Evolutionary conservation across 2,888 invertebrate species (phyloP), one percentile per base, ranked within the genome.

Genomic region (Drosophila histrio): DNA sequence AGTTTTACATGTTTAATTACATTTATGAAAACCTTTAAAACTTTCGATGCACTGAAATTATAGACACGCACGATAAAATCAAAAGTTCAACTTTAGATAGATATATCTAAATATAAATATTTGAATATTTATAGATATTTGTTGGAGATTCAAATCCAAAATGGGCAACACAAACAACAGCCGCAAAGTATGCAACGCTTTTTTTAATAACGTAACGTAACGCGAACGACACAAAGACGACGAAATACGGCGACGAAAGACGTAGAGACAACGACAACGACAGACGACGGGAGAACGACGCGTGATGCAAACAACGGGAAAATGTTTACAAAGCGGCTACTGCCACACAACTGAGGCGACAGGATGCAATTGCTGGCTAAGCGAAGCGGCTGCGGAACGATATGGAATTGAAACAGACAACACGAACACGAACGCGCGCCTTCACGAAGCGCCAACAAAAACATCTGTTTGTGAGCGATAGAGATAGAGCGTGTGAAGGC

Each of bases 281-380:
- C 39, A 68, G 80, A 59, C 75, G 81, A 68, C 76, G 69, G 63
- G 53, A 64, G 69, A 72, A 87, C 85, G 87, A 78, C 79, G 71
- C 87, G 87, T 63, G 56, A 39, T 72, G 63, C 77, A 80, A 77
- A 74, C 81, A 77, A 84, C 85, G 85, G 63, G 63, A 81, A 71
- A 83, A 78, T 87, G 83, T 83, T 84, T 84, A 87, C 87, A 87
- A 83, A 83, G 83, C 87, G 83, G 83, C 83, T 87, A 76, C 76
- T 87, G 83, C 83, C 87, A 83, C 83, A 81, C 87, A 83, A 83
- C 83, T 83, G 87, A 84, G 54, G 68, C 80, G 73, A 72, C 86
- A 81, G 86, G 81, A 86, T 81, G 81, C 86, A 79, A 38, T 72
- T 57, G 66, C 63, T 67, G 63, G 49, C 64, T 19, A 43, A 21